These are phyloP conservation scores for Clepsis dumicolana DNA, from an alignment of 2,888 invertebrate species.

Conservation along the genomic window DNA sequence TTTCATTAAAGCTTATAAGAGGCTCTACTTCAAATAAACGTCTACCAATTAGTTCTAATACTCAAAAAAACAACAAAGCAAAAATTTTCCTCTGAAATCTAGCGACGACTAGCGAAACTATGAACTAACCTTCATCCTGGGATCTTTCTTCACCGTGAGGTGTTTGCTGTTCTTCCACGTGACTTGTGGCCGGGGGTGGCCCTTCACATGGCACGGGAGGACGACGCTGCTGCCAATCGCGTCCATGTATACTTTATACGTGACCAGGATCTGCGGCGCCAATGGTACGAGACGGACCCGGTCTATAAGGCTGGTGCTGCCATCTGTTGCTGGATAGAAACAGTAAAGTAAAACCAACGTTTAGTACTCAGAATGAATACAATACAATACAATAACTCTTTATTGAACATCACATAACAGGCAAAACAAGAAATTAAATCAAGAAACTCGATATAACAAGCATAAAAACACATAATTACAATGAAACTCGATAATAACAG, in stretches of 20 bases:
- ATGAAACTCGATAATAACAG: no score
- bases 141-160: slow-evolving; percentile 79
- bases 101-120: slow-evolving; percentile 34
- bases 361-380: no score
- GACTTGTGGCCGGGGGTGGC: slow-evolving; percentile 88
- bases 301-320: slow-evolving; percentile 62
- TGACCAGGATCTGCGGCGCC: slow-evolving; percentile 83
- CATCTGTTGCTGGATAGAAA: slow-evolving; percentile 58
- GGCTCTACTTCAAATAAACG: no score
- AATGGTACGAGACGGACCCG: slow-evolving; percentile 77
- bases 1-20: no score
- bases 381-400: no score
- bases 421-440: no score
- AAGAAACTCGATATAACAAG: no score
- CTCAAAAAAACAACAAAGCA: neutral
- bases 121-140: slow-evolving; percentile 80
- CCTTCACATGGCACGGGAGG: slow-evolving; percentile 89
- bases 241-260: slow-evolving; percentile 85
- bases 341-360: slow-evolving; percentile 21
- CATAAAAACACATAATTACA: no score
- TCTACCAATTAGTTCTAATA: neutral
- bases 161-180: slow-evolving; percentile 89
- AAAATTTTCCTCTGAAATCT: slow-evolving; percentile 29
- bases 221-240: slow-evolving; percentile 87
- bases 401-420: no score